These are phyloP conservation scores for Drymodes brunneopygia DNA, from an alignment of 2,113 vertebrate species.

Conservation along the genomic window DNA sequence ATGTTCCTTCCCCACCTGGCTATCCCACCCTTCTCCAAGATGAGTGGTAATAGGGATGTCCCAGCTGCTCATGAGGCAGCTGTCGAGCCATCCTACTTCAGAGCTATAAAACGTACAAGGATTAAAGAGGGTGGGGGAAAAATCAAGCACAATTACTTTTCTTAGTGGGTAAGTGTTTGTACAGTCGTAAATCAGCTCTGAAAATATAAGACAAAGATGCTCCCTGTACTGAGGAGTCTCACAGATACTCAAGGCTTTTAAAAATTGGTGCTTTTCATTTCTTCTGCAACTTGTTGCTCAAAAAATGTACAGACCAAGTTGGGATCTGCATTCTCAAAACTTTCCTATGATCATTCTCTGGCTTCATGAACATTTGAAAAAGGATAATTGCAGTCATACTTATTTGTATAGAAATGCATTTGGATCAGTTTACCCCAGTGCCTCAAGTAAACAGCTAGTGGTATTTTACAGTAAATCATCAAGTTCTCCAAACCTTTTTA, in stretches of 20 bases:
- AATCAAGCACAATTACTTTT: neutral
- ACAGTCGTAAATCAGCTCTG: neutral
- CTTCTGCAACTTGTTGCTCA: neutral
- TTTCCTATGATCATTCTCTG: neutral
- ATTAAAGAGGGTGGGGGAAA: neutral
- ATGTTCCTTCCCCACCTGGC: neutral
- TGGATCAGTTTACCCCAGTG: neutral
- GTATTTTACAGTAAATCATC: neutral
- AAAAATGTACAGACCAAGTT: neutral
- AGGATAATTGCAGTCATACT: neutral
- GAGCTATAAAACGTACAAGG: neutral
- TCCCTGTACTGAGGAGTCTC: neutral
- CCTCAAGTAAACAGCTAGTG: neutral
- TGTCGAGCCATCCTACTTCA: neutral
- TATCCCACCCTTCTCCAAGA: neutral
- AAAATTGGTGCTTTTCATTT: neutral
- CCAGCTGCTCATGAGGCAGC: neutral
- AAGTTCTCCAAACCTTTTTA: neutral
- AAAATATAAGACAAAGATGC: neutral
- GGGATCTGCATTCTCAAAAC: neutral
- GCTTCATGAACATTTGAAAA: neutral
- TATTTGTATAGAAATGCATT: neutral
- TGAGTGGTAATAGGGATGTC: neutral
- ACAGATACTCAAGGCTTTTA: neutral
- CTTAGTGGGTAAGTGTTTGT: neutral